These are phyloP conservation scores for Leptinotarsa haldemani DNA, from an alignment of 2,888 invertebrate species.

Conservation along the genomic window DNA sequence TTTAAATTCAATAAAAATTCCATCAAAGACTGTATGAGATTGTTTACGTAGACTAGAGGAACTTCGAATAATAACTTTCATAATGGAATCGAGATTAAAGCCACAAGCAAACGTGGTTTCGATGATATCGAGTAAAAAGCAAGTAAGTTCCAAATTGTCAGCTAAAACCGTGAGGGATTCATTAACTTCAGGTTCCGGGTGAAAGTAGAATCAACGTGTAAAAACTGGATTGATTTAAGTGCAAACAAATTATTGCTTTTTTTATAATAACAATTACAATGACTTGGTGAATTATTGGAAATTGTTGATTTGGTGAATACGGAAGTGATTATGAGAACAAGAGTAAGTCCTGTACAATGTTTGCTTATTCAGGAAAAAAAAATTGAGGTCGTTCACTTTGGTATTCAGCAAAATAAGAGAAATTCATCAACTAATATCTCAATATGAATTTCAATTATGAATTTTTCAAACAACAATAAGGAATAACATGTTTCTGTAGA, in stretches of 20 bases:
- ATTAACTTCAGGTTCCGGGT: neutral
- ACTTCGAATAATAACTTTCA: conserved; percentile 35
- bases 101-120: conserved; percentile 11
- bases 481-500: too few relatives aligned
- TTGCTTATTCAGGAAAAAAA: too few relatives aligned
- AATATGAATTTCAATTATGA: too few relatives aligned
- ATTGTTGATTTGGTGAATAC: too few relatives aligned
- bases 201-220: neutral
- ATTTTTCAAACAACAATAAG: too few relatives aligned
- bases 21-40: conserved; percentile 40
- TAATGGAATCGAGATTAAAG: conserved; percentile 29
- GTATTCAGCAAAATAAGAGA: too few relatives aligned
- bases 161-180: neutral
- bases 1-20: conserved; percentile 44
- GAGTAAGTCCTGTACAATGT: too few relatives aligned
- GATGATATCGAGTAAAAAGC: neutral
- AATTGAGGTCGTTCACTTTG: too few relatives aligned
- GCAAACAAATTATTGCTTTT: too few relatives aligned
- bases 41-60: conserved; percentile 41
- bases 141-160: neutral
- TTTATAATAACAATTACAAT: neutral
- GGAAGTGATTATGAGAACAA: too few relatives aligned
- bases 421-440: too few relatives aligned
- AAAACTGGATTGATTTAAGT: neutral
- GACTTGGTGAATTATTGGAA: neutral